Base-by-base conservation (phyloP, 23 tunicate species). In the Styela plicata region DNA sequence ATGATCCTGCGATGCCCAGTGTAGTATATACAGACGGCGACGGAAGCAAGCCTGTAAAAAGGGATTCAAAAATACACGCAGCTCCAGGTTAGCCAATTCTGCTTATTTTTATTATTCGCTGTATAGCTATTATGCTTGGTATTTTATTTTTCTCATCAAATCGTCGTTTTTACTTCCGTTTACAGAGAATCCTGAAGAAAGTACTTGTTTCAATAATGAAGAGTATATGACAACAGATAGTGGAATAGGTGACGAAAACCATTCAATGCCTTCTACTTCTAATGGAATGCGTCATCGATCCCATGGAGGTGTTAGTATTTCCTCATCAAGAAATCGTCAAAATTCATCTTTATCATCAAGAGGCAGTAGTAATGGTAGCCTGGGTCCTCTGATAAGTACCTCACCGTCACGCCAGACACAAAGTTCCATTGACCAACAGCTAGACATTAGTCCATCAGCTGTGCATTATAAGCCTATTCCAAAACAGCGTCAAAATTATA, bases 191-290 rank as follows among this genome's bases (percentile, higher is more conserved):
- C 53, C 69, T 52, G 44, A 13, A 22, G 92, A 88, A 2, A 74
- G 79, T 63, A 74, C 78, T 21, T 85, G 74, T 74, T 90, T 85
- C 63, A 79, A 69, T 0, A 90, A 90, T 36, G 96, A 86, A 32
- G 96, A 90, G 33, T 90, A 90, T 79, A 85, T 90, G 89, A 84
- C 96, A 28, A 85, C 96, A 0, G 96, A 90, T 86, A 85, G 89
- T 62, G 96, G 96, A 31, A 90, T 90, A 29, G 96, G 96, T 24
- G 96, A 90, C n/a, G 96, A 90, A 81, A 61, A 80, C 33, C 94
- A 89, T 30, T 90, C 96, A 32, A 84, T 90, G 7, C 75, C 79
- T 3, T 85, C 89, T 5, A 24, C 71, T 1, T 67, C 71, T 16
- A 67, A 67, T 24, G 71, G 71, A 1, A 67, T 67, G 71, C 71